These are phyloP conservation scores for Epinotia demarniana DNA, from an alignment of 2,888 invertebrate genomes.

Conservation along the genomic window DNA sequence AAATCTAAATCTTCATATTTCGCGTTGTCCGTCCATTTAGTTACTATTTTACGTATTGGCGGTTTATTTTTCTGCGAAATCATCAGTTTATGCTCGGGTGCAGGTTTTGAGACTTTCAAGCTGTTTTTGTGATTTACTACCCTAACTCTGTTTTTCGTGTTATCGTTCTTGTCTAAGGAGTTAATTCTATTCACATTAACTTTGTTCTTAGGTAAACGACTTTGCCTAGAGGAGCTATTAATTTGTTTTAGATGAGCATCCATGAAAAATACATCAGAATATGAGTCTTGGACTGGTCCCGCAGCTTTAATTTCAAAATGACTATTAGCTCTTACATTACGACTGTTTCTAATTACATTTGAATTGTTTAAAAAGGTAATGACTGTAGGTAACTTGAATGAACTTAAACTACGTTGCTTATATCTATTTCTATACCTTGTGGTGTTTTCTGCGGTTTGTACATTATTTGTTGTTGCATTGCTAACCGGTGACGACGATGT, in stretches of 20 bases:
- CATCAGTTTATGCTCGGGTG: slow-evolving; percentile 42
- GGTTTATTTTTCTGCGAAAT: slow-evolving; percentile 59
- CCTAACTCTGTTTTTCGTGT: slow-evolving; percentile 50
- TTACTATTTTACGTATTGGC: slow-evolving; percentile 76
- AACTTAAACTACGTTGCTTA: slow-evolving; percentile 44
- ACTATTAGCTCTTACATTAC: not conserved
- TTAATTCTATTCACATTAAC: slow-evolving; percentile 45
- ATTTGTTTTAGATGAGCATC: slow-evolving; percentile 33
- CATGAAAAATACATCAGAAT: not conserved
- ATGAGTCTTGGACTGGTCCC: not conserved
- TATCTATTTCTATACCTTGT: slow-evolving; percentile 75
- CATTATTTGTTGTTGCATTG: slow-evolving; percentile 54
- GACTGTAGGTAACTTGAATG: slow-evolving; percentile 36
- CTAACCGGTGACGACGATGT: slow-evolving; percentile 49
- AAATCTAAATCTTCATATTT: slow-evolving; percentile 76
- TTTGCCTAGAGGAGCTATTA: slow-evolving; percentile 19
- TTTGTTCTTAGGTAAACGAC: slow-evolving; percentile 38
- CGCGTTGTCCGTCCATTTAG: slow-evolving; percentile 82
- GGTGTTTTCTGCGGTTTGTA: slow-evolving; percentile 61
- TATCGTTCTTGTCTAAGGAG: slow-evolving; percentile 52
- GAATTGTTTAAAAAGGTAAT: slow-evolving; percentile 32
- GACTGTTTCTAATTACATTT: slow-evolving; percentile 18
- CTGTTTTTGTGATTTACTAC: slow-evolving; percentile 47
- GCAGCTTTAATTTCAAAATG: not conserved
- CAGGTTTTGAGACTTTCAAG: slow-evolving; percentile 35